Percentiles rank a stretch among this genome's conserved stretches.
phyloP scores from a whole-genome alignment of 2,888 invertebrate genomes.

The Aporophyla nigra region DNA sequence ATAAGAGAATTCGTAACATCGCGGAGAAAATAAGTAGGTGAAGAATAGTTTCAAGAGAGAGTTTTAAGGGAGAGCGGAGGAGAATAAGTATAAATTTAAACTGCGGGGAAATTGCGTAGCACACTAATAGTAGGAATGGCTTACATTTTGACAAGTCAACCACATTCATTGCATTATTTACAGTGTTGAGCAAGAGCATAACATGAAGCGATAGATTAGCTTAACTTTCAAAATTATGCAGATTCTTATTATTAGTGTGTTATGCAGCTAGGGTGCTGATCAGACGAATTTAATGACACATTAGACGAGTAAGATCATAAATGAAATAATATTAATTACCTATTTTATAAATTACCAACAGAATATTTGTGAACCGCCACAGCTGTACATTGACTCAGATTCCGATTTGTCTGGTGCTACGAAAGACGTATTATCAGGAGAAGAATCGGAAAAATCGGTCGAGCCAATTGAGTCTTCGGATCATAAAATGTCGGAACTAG shows the following conservation, averaged over 20 bases:
- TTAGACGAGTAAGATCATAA: background rate
- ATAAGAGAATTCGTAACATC: background rate
- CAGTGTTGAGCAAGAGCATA: no score
- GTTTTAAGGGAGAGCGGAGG: no score
- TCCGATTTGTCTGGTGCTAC: background rate
- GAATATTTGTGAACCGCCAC: constrained; percentile 63
- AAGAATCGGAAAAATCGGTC: constrained; percentile 14
- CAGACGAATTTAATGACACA: background rate
- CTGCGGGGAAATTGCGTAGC: background rate
- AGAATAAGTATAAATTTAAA: background rate
- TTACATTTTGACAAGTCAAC: no score
- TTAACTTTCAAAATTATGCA: no score
- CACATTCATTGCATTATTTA: no score
- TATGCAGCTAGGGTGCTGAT: no score
- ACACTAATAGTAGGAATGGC: no score
- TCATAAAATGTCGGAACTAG: background rate
- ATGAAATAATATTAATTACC: background rate
- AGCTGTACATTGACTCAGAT: background rate
- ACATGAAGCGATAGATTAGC: no score
- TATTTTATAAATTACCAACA: constrained; percentile 46
- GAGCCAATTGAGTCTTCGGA: constrained; percentile 1
- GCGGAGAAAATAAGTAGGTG: background rate
- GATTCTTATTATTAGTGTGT: no score
- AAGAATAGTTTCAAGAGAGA: background rate
- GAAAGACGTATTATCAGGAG: constrained; percentile 1